phyloP scores from a whole-genome alignment of 2,797 vertebrate genomes.

The Graptemys geographica region DNA sequence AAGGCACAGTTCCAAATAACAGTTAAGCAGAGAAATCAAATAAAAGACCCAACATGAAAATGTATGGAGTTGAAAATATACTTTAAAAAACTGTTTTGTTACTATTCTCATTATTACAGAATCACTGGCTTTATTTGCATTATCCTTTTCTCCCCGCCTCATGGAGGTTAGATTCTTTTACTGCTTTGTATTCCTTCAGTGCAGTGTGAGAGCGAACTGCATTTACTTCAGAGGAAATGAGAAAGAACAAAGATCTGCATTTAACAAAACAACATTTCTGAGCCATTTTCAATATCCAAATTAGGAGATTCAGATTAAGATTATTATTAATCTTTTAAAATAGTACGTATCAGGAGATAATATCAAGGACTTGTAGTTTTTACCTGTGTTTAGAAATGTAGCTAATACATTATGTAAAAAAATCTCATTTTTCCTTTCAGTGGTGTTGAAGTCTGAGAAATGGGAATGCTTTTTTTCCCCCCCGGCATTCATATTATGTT shows the following conservation, averaged over 20 bases:
- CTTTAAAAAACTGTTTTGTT: conserved; percentile 59
- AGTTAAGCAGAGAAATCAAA: conserved; percentile 73
- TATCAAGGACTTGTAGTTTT: not conserved
- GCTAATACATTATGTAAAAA: not conserved
- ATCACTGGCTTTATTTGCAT: conserved; percentile 51
- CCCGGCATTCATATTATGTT: not conserved
- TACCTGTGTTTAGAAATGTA: conserved; percentile 6
- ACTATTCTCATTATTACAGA: conserved; percentile 63
- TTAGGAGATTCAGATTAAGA: conserved; percentile 1
- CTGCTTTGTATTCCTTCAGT: conserved; percentile 15
- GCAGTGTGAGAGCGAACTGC: conserved; percentile 1
- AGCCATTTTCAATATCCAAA: conserved; percentile 12
- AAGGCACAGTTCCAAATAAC: conserved; percentile 69
- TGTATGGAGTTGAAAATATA: conserved; percentile 61
- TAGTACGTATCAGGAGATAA: not conserved
- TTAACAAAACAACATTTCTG: not conserved
- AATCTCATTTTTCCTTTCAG: not conserved
- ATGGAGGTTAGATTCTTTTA: conserved; percentile 16
- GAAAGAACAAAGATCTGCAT: conserved; percentile 2
- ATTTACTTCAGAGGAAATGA: conserved; percentile 36
- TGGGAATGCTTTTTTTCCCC: not conserved
- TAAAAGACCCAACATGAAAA: conserved; percentile 66
- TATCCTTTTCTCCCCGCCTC: conserved; percentile 11
- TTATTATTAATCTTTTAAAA: not conserved
- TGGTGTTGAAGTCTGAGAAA: not conserved